These are phyloP conservation scores for Lingula anatina DNA, from an alignment of 2,888 invertebrate species.

Conservation along the genomic window DNA sequence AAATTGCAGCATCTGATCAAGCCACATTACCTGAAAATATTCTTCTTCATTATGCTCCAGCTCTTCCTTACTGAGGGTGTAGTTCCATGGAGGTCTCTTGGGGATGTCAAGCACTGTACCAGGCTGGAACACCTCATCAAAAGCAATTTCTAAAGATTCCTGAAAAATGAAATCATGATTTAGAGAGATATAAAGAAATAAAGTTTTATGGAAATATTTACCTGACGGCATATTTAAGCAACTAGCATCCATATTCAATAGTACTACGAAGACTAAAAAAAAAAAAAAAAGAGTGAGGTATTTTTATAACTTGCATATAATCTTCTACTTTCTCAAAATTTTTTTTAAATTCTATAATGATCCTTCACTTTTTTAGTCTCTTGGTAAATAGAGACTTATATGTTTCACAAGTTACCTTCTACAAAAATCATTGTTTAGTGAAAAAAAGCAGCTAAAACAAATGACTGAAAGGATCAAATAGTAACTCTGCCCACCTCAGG, in stretches of 20 bases:
- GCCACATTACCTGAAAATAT: slow-evolving; percentile 71
- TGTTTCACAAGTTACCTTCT: no score
- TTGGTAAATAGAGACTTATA: no score
- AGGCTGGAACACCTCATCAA: slow-evolving; percentile 37
- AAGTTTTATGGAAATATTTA: no score
- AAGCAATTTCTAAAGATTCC: slow-evolving; percentile 33
- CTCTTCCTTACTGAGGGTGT: slow-evolving; percentile 65
- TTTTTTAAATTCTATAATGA: no score
- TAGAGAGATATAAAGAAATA: not conserved
- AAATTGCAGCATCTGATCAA: no score
- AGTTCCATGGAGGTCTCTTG: slow-evolving; percentile 79
- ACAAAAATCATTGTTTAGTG: not conserved
- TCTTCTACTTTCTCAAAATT: no score
- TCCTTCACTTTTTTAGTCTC: no score
- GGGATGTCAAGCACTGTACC: slow-evolving; percentile 58
- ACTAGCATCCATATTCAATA: no score
- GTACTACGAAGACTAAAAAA: no score
- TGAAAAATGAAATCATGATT: slow-evolving; percentile 11
- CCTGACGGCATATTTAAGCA: no score
- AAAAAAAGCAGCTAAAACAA: not conserved
- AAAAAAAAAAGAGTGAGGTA: no score
- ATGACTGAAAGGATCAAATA: not conserved
- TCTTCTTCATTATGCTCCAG: slow-evolving; percentile 75
- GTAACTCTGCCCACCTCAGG: slow-evolving; percentile 19
- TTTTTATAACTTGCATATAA: no score